A percentile compares a stretch with the other conserved stretches of the same genome.
phyloP scores from a whole-genome alignment of 2,113 vertebrate genomes.

The Etheostoma cragini region DNA sequence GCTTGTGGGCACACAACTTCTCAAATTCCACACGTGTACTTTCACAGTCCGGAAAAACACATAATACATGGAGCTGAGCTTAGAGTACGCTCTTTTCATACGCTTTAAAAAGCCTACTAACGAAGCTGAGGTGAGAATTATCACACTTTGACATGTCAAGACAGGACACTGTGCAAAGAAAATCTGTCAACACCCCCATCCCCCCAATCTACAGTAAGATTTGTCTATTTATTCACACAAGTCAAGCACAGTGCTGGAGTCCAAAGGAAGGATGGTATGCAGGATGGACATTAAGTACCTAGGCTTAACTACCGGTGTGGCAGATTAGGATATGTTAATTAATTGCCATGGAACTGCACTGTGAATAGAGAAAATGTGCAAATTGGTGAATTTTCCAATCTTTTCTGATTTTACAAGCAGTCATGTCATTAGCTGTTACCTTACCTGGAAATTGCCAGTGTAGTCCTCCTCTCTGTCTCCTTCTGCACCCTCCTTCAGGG shows the following conservation, averaged over 20 bases:
- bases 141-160: slow-evolving; percentile 58
- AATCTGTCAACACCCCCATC: slow-evolving; percentile 29
- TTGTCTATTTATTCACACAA: neutral
- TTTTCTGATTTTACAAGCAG: neutral
- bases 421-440: slow-evolving; percentile 29
- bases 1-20: slow-evolving; percentile 2
- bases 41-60: slow-evolving; percentile 12
- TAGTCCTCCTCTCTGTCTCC: slow-evolving; percentile 96
- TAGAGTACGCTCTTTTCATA: slow-evolving; percentile 31
- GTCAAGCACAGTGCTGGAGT: neutral
- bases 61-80: slow-evolving; percentile 22
- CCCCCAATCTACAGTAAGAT: neutral
- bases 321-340: neutral
- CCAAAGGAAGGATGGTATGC: neutral
- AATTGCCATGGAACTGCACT: neutral
- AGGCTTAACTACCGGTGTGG: neutral
- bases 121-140: slow-evolving; percentile 61
- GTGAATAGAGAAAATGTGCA: neutral
- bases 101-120: slow-evolving; percentile 52
- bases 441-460: slow-evolving; percentile 94
- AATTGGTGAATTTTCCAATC: neutral
- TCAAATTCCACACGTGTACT: slow-evolving; percentile 12
- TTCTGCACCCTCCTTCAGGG: slow-evolving; percentile 91
- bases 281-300: neutral
- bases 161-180: slow-evolving; percentile 35